Evolutionary conservation across 2,888 invertebrate genomes (phyloP).

Genomic region (Pachymerium ferrugineum): DNA sequence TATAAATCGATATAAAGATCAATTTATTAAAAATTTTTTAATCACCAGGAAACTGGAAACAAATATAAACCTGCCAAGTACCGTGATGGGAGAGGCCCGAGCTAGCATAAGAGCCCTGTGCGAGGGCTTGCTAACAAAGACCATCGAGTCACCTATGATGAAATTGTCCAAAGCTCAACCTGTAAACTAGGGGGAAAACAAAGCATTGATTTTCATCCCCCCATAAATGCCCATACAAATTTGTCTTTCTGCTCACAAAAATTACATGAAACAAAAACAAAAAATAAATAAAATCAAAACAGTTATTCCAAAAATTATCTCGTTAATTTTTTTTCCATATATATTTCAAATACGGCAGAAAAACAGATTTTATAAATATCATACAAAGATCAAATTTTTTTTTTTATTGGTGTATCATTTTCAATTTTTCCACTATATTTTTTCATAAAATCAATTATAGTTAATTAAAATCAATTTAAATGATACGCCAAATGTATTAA

Average conservation of each 20-base stretch:
- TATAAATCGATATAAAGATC: constrained; percentile 28
- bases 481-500: constrained; percentile 5
- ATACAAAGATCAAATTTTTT: constrained; percentile 7
- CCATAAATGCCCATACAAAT: not conserved
- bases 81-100: constrained; percentile 37
- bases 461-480: constrained; percentile 1
- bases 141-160: constrained; percentile 32
- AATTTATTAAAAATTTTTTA: constrained; percentile 31
- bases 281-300: not conserved
- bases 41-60: constrained; percentile 31
- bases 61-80: constrained; percentile 34
- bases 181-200: constrained; percentile 38
- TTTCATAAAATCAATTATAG: not conserved
- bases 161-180: constrained; percentile 35
- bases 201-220: constrained; percentile 35
- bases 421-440: not conserved
- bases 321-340: not conserved
- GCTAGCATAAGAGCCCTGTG: constrained; percentile 37
- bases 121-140: constrained; percentile 33
- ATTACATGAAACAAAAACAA: not conserved
- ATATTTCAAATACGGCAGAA: not conserved
- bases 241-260: not conserved
- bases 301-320: not conserved
- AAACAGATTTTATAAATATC: not conserved
- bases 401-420: constrained; percentile 21